Base-by-base conservation (phyloP, 2,888 invertebrate species). In the Caenorhabditis parvicauda region DNA sequence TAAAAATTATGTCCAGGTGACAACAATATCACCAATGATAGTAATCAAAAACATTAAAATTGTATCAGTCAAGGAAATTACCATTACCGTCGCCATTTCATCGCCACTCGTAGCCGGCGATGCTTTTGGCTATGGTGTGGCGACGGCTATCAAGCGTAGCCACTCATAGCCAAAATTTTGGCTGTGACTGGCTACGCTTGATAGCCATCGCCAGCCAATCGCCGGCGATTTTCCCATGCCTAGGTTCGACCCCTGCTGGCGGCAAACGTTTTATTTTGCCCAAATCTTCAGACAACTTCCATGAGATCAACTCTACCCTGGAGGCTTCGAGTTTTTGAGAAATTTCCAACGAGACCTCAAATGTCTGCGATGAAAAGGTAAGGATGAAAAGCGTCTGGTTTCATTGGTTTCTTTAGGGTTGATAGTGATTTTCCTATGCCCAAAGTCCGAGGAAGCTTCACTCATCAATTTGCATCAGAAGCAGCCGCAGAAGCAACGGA, bases 301-400 rank as follows among this genome's bases (percentile, higher is more conserved):
- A 95, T 95, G 69, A 94, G 96, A 82, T 84, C 98, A 83, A 93
- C 92, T 2, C 84, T 98, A 41, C 98, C 98, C 2, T 90, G 96
- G 82, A 86, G 98, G 43, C 84, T 99, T 66, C 86, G 96, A 70
- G 90, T 98, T 70, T 99, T 99, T 82, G 95, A 96, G 82, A 75
- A 75, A 37, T 99, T 99, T 83, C 95, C 98, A 0, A 93, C 98
- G 77, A 92, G 94, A 74, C 98, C 98, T 0, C 90, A 95, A 82
- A 96, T 98, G 95, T 93, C 76, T 4, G 60, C 58, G 5, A 70
- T 79, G 67, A 74, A 70, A 91, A 92, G 85, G 89, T 94, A 14
- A 32, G 54, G 25, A 4, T 28, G 5, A 19, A 38, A n/a, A n/a
- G n/a, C n/a, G n/a, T 38, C 3, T 9, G 5, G n/a, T 38, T 4